Evolutionary conservation across 2,113 vertebrate genomes (phyloP), one percentile per base, ranked within the genome.

Genomic region (Pachycephala philippinensis): DNA sequence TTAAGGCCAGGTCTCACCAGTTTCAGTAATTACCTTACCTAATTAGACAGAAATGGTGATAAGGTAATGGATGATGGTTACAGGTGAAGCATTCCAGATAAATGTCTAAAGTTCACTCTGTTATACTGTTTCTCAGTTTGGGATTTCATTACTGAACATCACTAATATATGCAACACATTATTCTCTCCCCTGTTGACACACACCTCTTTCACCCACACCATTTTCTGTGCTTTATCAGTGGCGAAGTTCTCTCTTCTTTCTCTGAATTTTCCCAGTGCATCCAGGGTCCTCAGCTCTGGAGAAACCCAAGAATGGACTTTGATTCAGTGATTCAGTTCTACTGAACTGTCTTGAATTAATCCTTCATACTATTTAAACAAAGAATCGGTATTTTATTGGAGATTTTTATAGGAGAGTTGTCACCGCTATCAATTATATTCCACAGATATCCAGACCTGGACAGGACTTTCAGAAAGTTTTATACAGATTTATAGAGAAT

Each of bases 101-200:
- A 52, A 44, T 49, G 20, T n/a, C 68, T 30, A 2, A 89, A 77
- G 45, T 72, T 79, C 47, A 11, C 52, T 66, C 52, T n/a, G 3
- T 71, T 59, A 30, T 0, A 35, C 13, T 9, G 3, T 69, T 86
- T 68, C 63, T 72, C 52, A 42, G 21, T 54, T 77, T 50, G 57
- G 11, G n/a, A 42, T 75, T 88, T 92, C 18, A n/a, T 64, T 79
- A 37, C 54, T 69, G n/a, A 72, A 47, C 11, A 14, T 44, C 39
- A 37, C 10, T 77, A 49, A 57, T 5, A 8, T 15, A 42, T 0
- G 0, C 31, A 50, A 49, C 35, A 30, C 2, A 3, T 74, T 49
- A n/a, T 31, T 45, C 20, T 45, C 33, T 66, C 26, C 3, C 4
- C 26, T 71, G 28, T 49, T 61, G 47, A 40, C 45, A 40, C 15